These are phyloP conservation scores for Synodontis membranacea DNA, from an alignment of 2,113 vertebrate genomes.

Conservation along the genomic window DNA sequence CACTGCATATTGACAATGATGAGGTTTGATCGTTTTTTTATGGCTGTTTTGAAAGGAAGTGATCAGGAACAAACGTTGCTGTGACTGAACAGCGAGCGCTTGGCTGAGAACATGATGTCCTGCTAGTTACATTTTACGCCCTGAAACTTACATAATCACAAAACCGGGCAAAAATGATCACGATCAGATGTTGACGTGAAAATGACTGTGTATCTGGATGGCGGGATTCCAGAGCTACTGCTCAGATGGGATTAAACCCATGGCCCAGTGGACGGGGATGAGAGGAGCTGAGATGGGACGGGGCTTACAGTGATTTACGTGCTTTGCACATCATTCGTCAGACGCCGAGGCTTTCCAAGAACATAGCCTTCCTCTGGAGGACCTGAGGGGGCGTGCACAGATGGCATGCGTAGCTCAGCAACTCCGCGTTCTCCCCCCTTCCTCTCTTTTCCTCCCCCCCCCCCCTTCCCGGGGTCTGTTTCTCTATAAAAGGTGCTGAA, in stretches of 20 bases:
- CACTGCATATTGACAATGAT: too few species aligned
- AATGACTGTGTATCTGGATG: background rate
- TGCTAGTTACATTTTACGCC: background rate
- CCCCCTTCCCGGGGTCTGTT: conserved; percentile 61
- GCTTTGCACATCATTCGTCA: conserved; percentile 55
- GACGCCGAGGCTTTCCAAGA: conserved; percentile 61
- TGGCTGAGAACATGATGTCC: background rate
- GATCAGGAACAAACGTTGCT: background rate
- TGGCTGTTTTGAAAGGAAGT: background rate
- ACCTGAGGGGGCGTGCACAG: conserved; percentile 41
- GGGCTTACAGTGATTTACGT: conserved; percentile 30
- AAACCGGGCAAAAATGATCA: background rate
- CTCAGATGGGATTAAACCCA: background rate
- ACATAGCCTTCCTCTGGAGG: conserved; percentile 56
- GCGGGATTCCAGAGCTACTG: background rate
- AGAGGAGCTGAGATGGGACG: background rate
- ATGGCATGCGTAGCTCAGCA: conserved; percentile 45
- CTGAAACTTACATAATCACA: background rate
- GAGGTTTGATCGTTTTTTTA: too few species aligned
- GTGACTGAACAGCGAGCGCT: background rate
- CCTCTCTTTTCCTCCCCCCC: conserved; percentile 40
- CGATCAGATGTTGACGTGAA: background rate
- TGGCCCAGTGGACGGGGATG: background rate
- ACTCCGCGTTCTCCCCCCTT: conserved; percentile 8
- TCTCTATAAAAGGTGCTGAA: conserved; percentile 75